These are phyloP conservation scores for Melanogrammus aeglefinus DNA, from an alignment of 2,797 vertebrate species.

Conservation along the genomic window DNA sequence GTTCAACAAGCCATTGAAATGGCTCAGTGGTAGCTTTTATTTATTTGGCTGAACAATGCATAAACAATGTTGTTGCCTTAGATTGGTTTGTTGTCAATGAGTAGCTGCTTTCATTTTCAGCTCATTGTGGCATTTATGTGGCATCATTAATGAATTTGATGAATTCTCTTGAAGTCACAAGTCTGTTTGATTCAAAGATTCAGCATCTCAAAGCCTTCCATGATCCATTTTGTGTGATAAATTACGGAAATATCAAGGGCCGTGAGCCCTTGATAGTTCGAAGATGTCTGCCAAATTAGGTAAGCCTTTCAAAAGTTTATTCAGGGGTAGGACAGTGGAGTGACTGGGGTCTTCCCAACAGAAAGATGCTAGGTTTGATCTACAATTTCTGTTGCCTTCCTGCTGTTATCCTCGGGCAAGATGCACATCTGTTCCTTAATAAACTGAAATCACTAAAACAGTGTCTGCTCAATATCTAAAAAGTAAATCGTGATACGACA, in stretches of 20 bases:
- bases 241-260: neutral
- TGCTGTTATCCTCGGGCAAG: too few species aligned
- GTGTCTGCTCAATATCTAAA: neutral
- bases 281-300: too few species aligned
- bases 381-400: neutral
- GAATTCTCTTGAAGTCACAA: neutral
- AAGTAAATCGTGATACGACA: neutral
- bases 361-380: neutral
- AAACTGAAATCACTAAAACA: neutral
- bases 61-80: neutral
- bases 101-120: neutral
- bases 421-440: neutral
- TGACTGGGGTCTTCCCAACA: neutral
- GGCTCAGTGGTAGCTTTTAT: neutral
- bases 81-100: neutral
- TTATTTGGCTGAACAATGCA: neutral
- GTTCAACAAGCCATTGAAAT: neutral
- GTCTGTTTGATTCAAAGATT: neutral
- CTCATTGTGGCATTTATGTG: neutral
- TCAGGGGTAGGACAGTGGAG: neutral
- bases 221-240: neutral
- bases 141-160: neutral
- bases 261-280: too few species aligned
- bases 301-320: neutral
- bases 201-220: neutral